A percentile compares a stretch with the other conserved stretches of the same genome.
phyloP scores from a whole-genome alignment of 1,140 invertebrate genomes.

The Geopemphigus sp. region DNA sequence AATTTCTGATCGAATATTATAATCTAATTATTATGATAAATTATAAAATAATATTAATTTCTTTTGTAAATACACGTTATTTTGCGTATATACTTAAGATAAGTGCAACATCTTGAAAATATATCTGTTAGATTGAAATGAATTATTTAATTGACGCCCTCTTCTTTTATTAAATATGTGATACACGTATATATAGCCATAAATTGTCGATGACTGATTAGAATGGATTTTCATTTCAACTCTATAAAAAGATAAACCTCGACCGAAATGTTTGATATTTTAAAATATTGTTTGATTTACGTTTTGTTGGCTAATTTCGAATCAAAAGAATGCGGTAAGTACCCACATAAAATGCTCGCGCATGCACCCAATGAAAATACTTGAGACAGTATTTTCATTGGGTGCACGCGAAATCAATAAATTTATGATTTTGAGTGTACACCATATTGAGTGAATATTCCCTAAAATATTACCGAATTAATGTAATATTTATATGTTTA shows the following conservation, averaged over 20 bases:
- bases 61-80: not conserved
- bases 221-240: not conserved
- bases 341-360: too few species aligned
- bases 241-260: not conserved
- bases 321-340: not conserved
- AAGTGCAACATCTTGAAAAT: not conserved
- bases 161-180: not conserved
- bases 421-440: not conserved
- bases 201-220: not conserved
- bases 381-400: not conserved
- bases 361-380: too few species aligned
- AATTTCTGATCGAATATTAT: not conserved
- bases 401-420: not conserved
- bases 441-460: not conserved
- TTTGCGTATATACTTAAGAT: too few species aligned
- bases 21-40: not conserved
- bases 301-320: not conserved
- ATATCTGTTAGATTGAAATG: not conserved
- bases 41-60: not conserved
- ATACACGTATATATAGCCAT: not conserved
- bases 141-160: not conserved
- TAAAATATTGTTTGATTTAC: not conserved
- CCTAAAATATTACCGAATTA: not conserved
- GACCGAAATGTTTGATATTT: not conserved
- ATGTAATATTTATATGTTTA: too few species aligned